Percentiles rank a stretch among this genome's conserved stretches.
These are phyloP conservation scores for Colaptes auratus DNA, from an alignment of 2,113 vertebrate species.

Conservation along the genomic window DNA sequence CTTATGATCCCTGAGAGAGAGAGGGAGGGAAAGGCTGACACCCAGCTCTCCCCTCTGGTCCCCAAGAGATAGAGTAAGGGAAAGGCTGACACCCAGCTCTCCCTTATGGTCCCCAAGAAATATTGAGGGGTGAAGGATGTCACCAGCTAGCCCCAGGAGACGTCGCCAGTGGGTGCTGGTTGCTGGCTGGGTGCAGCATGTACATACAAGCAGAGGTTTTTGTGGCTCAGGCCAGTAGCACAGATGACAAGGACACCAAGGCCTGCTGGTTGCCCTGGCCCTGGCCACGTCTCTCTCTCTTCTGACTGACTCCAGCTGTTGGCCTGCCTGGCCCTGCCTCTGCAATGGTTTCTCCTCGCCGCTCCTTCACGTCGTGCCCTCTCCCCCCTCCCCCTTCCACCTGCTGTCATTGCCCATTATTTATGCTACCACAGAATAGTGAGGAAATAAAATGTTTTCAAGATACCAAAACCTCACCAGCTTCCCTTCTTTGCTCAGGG, in stretches of 20 bases:
- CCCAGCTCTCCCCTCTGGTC: no score
- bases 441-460: conserved; percentile 78
- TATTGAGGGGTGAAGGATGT: not conserved
- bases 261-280: not conserved
- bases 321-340: not conserved
- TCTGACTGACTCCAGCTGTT: not conserved
- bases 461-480: not conserved
- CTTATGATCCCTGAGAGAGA: no score
- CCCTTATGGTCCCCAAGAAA: no score
- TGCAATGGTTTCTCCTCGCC: not conserved
- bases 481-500: not conserved
- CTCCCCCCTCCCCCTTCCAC: not conserved
- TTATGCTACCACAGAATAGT: conserved; percentile 76
- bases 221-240: not conserved
- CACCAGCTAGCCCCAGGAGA: not conserved
- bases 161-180: fast-evolving
- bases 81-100: no score
- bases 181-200: fast-evolving
- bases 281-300: not conserved
- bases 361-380: not conserved
- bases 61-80: no score
- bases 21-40: no score
- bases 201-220: not conserved
- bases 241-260: not conserved
- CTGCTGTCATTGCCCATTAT: conserved; percentile 70